Evolutionary conservation across 2,113 vertebrate genomes (phyloP).

Genomic region (Eretmochelys imbricata): DNA sequence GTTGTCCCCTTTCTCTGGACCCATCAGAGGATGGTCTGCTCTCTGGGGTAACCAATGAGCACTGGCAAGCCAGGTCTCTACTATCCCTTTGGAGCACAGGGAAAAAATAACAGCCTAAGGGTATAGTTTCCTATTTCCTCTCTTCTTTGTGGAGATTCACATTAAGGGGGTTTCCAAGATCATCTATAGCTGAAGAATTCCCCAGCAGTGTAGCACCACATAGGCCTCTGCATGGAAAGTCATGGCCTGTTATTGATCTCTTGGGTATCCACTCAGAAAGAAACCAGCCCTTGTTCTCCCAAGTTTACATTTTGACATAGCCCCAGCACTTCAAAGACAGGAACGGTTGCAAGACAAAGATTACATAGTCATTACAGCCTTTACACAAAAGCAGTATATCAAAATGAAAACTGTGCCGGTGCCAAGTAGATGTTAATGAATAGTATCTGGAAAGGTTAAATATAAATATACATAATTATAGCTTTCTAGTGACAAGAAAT

Average conservation of each 20-base stretch:
- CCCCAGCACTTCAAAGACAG: neutral
- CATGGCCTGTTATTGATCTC: neutral
- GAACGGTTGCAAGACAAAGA: constrained; percentile 45
- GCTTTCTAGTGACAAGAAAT: constrained; percentile 72
- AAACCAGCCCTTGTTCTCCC: neutral
- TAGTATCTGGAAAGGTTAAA: constrained; percentile 77
- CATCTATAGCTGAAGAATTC: neutral
- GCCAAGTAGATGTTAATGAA: constrained; percentile 70
- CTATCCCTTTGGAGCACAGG: neutral
- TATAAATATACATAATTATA: constrained; percentile 77
- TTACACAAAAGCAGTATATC: constrained; percentile 54
- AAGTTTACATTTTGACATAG: constrained; percentile 6
- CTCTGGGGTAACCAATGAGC: neutral
- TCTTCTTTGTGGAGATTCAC: fast-evolving
- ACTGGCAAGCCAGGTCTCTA: neutral
- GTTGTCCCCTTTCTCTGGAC: neutral
- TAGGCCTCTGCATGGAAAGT: neutral
- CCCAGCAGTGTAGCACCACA: neutral
- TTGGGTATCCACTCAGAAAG: neutral
- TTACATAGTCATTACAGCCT: constrained; percentile 45
- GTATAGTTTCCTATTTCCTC: fast-evolving
- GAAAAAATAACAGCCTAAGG: neutral
- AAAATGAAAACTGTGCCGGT: constrained; percentile 62
- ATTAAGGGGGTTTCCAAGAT: neutral
- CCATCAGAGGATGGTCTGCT: neutral